Base-by-base conservation (phyloP, 2,797 vertebrate genomes). In the Knipowitschia caucasica region DNA sequence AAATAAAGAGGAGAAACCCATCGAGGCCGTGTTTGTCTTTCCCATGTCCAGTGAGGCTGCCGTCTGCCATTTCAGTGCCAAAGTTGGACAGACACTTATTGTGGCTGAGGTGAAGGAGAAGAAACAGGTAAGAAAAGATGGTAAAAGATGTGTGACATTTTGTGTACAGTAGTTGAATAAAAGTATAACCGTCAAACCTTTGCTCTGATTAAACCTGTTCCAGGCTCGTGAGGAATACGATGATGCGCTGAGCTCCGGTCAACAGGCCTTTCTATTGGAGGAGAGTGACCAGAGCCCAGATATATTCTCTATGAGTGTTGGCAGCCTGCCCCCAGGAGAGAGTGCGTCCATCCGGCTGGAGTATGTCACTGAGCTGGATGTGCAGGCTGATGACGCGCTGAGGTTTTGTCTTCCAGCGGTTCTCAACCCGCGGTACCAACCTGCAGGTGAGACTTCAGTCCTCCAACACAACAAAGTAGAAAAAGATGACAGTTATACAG, bases 11-110 rank as follows among this genome's bases (percentile, higher is more conserved):
- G 69, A 84, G 25, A 66, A 73, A 39, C 77, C 90, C 0, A 12
- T 94, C 27, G 92, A 94, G 79, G 85, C 85, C 0, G 46, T 91
- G 34, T 94, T 94, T 51, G 82, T 94, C 26, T 93, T 94, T 62
- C 91, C 92, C 53, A 67, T 92, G 84, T 89, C 92, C 35, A 87
- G 84, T 52, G 90, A 92, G 18, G 91, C 91, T 39, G 91, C 92
- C 4, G 83, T 94, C 42, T 92, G 91, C 68, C 89, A 90, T 64
- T 94, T 94, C 52, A 89, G 92, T 31, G 91, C 91, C 21, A 62
- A 71, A 49, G 77, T 94, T 3, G 90, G 89, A 59, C 85, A 90
- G 47, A 86, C 77, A 12, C 83, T 73, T 69, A 87, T 93, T 43
- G 82, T 91, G 36, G 92, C 91, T 6, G 83, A 92, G 69, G 64